Evolutionary conservation across 2,797 vertebrate genomes (phyloP).

Genomic region (Micrastur ruficollis): DNA sequence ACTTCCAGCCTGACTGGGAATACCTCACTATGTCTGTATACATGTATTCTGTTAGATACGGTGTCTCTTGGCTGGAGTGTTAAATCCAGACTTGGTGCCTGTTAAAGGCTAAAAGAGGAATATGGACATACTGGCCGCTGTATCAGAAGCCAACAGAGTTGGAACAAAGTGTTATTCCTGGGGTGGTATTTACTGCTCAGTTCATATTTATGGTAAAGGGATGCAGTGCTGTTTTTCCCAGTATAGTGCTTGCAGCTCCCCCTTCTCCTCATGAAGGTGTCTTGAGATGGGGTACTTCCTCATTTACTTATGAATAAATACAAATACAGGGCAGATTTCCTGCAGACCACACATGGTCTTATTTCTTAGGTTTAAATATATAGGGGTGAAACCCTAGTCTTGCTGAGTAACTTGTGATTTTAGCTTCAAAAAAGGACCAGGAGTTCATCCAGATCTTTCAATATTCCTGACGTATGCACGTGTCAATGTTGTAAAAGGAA

Average conservation of each 20-base stretch:
- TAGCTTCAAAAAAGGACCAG: not conserved
- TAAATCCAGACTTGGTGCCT: not conserved
- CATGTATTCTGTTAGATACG: rapidly evolving
- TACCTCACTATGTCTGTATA: too few relatives aligned
- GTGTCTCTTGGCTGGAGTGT: not conserved
- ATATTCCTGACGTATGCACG: rapidly evolving
- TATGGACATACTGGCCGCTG: not conserved
- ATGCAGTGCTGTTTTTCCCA: not conserved
- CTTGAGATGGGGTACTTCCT: not conserved
- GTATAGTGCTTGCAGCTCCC: not conserved
- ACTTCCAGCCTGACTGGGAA: not conserved
- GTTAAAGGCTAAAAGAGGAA: not conserved
- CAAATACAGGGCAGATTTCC: not conserved
- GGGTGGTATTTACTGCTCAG: not conserved
- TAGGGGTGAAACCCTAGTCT: not conserved
- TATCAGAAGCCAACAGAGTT: not conserved
- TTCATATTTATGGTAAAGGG: not conserved
- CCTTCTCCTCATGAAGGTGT: not conserved
- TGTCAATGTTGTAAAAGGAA: not conserved
- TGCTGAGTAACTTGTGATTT: not conserved
- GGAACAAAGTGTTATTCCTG: not conserved
- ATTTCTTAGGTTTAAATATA: not conserved
- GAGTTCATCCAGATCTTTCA: not conserved
- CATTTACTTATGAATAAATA: not conserved
- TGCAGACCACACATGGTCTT: not conserved